These are phyloP conservation scores for Seira sanloemensis DNA, from an alignment of 2,888 invertebrate species.

Conservation along the genomic window DNA sequence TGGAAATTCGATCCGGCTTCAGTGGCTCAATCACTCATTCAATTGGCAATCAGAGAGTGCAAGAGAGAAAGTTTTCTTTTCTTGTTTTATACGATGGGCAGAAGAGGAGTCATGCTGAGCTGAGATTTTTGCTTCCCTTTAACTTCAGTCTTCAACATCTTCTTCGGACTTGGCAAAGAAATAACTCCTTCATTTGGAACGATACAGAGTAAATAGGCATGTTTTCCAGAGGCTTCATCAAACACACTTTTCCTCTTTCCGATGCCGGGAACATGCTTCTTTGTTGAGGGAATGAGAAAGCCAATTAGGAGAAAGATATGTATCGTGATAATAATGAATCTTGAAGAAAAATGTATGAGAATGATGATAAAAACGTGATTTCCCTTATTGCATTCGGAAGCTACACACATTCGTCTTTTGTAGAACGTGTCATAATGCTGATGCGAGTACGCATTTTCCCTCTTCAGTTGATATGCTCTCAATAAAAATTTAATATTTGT, in stretches of 20 bases:
- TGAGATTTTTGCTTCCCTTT: conserved; percentile 24
- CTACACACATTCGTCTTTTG: too few species aligned
- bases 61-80: neutral
- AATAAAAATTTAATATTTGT: neutral
- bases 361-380: neutral
- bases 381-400: neutral
- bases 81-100: neutral
- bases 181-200: neutral
- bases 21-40: conserved; percentile 36
- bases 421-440: too few species aligned
- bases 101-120: conserved; percentile 9
- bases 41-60: conserved; percentile 27
- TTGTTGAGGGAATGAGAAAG: neutral
- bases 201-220: neutral
- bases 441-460: too few species aligned
- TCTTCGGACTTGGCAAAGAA: neutral
- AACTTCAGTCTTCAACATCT: neutral
- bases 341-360: neutral
- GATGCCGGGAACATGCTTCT: too few species aligned
- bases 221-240: too few species aligned
- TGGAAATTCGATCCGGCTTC: conserved; percentile 17
- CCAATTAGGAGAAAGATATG: neutral
- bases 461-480: neutral
- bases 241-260: too few species aligned
- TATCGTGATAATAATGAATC: neutral